Conservation (phyloP, 2,888 invertebrate genomes). For the Pediacus dermestoides region DNA sequence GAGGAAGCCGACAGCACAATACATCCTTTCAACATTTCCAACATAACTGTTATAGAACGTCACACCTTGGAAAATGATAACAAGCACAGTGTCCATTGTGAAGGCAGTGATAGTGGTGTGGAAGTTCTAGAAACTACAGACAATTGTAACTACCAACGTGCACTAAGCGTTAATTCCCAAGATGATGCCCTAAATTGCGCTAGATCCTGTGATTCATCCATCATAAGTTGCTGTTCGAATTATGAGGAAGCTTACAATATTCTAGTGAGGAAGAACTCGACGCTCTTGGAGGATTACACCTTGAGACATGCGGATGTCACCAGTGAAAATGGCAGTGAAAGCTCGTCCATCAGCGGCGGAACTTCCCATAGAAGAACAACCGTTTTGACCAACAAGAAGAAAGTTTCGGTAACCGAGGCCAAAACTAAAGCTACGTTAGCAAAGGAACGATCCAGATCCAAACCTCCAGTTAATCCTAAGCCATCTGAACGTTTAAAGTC, state of each 20-base stretch:
- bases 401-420: slow-evolving; percentile 21
- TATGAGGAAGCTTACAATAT: slow-evolving; percentile 60
- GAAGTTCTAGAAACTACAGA: slow-evolving; percentile 60
- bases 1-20: slow-evolving; percentile 38
- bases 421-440: slow-evolving; percentile 41
- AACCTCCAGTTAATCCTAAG: slow-evolving; percentile 40
- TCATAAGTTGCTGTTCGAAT: slow-evolving; percentile 74
- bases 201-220: slow-evolving; percentile 72
- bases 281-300: slow-evolving; percentile 45
- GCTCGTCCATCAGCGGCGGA: slow-evolving; percentile 64
- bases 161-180: slow-evolving; percentile 62
- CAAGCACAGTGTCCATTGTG: slow-evolving; percentile 44
- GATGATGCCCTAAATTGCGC: slow-evolving; percentile 57
- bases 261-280: slow-evolving; percentile 47
- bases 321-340: slow-evolving; percentile 74
- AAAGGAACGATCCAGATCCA: slow-evolving; percentile 36
- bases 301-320: slow-evolving; percentile 53
- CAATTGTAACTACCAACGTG: slow-evolving; percentile 49
- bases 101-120: slow-evolving; percentile 80
- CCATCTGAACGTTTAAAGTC: slow-evolving; percentile 51
- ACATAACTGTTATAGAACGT: slow-evolving; percentile 43
- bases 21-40: slow-evolving; percentile 41
- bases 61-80: slow-evolving; percentile 19
- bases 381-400: slow-evolving; percentile 29
- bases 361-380: slow-evolving; percentile 44